Evolutionary conservation across 1,140 invertebrate species (phyloP).

Genomic region (Globodera ellingtonae): DNA sequence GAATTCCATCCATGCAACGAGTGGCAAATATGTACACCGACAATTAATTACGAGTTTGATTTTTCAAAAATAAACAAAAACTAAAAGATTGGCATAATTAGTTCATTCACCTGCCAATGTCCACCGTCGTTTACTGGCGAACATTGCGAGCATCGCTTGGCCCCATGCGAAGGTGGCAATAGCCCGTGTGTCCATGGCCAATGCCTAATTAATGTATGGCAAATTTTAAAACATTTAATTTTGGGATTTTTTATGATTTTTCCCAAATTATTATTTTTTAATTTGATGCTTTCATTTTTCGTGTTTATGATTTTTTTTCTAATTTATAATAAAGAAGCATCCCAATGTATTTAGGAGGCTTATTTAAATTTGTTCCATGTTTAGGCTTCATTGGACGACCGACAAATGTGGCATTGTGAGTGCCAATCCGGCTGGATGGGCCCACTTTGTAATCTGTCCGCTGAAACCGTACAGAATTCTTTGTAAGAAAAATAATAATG

Average conservation of each 20-base stretch:
- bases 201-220: conserved; percentile 21
- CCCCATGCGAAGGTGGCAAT: conserved; percentile 68
- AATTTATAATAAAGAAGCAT: too few relatives aligned
- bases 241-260: too few relatives aligned
- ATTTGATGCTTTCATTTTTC: too few relatives aligned
- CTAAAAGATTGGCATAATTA: background rate
- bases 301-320: too few relatives aligned
- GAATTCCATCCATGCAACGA: conserved; percentile 30
- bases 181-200: conserved; percentile 33
- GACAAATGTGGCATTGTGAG: conserved; percentile 74
- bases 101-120: conserved; percentile 36
- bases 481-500: background rate
- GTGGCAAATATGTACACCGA: conserved; percentile 20
- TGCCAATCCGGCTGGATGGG: conserved; percentile 86
- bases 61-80: background rate
- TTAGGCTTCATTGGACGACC: conserved; percentile 68
- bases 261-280: too few relatives aligned
- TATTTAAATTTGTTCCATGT: too few relatives aligned
- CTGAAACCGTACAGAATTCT: background rate
- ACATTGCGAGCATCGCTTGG: conserved; percentile 74
- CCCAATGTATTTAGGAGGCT: too few relatives aligned
- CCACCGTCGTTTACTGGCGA: conserved; percentile 28
- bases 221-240: too few relatives aligned
- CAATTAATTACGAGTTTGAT: conserved; percentile 25
- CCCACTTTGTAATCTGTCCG: conserved; percentile 75